Evolutionary conservation across 2,113 vertebrate genomes (phyloP).

Genomic region (Leptocoma aspasia): DNA sequence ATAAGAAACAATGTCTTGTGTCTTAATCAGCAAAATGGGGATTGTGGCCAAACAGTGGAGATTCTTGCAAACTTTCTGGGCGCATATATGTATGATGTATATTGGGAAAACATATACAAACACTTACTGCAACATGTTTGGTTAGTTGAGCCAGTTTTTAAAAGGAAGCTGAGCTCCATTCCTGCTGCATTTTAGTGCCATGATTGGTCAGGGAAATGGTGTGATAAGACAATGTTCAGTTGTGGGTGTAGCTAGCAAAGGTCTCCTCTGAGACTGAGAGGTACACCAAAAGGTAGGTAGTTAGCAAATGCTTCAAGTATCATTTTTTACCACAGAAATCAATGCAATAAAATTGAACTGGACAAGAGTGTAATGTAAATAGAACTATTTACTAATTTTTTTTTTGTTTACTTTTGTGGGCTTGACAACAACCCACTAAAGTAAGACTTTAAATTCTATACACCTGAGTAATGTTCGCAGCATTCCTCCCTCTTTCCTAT

Average conservation of each 20-base stretch:
- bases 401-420: background rate
- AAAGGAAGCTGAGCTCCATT: background rate
- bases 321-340: background rate
- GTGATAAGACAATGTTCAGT: background rate
- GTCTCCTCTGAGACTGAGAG: background rate
- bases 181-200: background rate
- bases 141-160: background rate
- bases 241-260: background rate
- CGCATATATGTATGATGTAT: background rate
- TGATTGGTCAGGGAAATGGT: background rate
- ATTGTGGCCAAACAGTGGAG: background rate
- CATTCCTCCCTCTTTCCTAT: conserved; percentile 44
- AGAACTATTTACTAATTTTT: background rate
- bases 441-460: conserved; percentile 54
- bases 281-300: background rate
- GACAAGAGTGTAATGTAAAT: background rate
- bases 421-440: conserved; percentile 12
- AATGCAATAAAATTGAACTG: background rate
- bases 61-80: background rate
- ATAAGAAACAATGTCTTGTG: conserved; percentile 28
- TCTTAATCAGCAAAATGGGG: background rate
- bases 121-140: background rate
- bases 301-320: background rate
- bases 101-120: background rate
- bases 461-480: conserved; percentile 21